A percentile compares a stretch with the other conserved stretches of the same genome.
These are phyloP conservation scores for Thermophis baileyi DNA, from an alignment of 2,113 vertebrate species.

Conservation along the genomic window DNA sequence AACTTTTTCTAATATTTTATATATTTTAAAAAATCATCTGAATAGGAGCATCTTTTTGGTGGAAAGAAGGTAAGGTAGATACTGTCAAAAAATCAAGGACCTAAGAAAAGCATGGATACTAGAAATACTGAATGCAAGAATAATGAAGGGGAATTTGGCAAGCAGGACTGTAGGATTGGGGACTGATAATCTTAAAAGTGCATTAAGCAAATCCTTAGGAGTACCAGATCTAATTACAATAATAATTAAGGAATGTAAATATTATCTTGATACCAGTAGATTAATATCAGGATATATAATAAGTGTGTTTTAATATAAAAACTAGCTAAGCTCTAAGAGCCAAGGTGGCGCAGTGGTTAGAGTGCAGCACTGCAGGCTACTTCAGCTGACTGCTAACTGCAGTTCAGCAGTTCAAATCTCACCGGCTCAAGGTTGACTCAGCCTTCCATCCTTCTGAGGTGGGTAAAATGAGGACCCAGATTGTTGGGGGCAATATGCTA, in stretches of 20 bases:
- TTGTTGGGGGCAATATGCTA: too few relatives aligned
- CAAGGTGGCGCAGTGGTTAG: too few relatives aligned
- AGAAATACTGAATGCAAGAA: background rate
- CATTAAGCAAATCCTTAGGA: background rate
- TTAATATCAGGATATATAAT: background rate
- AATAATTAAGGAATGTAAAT: background rate
- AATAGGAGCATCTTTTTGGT: background rate
- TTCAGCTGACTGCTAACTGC: too few relatives aligned
- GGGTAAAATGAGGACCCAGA: too few relatives aligned
- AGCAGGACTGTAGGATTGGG: background rate
- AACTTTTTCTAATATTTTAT: background rate
- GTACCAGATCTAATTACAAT: background rate
- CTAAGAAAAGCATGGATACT: background rate
- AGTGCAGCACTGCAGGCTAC: too few relatives aligned
- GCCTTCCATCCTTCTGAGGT: too few relatives aligned
- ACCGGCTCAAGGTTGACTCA: too few relatives aligned
- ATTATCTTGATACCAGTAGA: background rate
- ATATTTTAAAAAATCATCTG: too few relatives aligned
- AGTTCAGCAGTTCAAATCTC: too few relatives aligned
- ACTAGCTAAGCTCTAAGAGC: background rate
- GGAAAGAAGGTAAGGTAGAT: background rate
- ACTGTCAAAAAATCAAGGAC: background rate
- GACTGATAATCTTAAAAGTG: background rate
- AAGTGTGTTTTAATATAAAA: background rate
- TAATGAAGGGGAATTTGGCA: background rate